A percentile compares a stretch with the other conserved stretches of the same genome.
Evolutionary conservation across 2,113 vertebrate species (phyloP).

Genomic region (Micromys minutus): DNA sequence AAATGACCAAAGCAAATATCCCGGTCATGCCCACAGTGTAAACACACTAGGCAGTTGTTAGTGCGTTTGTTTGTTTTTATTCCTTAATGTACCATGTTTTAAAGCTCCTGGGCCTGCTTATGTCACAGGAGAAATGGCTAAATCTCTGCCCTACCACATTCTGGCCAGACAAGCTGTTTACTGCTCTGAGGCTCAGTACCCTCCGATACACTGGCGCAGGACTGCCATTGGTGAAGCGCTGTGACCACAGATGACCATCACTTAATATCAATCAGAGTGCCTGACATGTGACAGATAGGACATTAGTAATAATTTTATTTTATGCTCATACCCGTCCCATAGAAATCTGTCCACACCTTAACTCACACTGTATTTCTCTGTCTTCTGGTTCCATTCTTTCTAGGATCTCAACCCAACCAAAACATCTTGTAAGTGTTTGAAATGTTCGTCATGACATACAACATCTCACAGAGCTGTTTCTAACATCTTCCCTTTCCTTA

Average conservation of each 20-base stretch:
- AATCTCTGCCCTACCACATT: no score
- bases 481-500: no score
- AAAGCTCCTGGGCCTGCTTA: neutral
- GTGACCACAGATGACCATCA: neutral
- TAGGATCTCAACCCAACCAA: neutral
- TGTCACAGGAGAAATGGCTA: neutral
- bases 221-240: accelerated
- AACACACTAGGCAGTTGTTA: neutral
- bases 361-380: accelerated
- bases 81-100: neutral
- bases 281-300: neutral
- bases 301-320: neutral
- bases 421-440: neutral
- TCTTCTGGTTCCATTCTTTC: neutral
- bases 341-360: neutral
- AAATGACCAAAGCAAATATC: neutral
- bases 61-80: neutral
- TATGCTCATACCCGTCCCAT: accelerated
- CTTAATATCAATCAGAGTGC: neutral
- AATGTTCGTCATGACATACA: accelerated
- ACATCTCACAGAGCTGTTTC: neutral
- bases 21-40: neutral
- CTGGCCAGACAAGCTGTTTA: neutral
- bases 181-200: neutral
- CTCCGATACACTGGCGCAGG: neutral